Evolutionary conservation across 1,140 invertebrate genomes (phyloP).

Genomic region (Bombus consobrinus): DNA sequence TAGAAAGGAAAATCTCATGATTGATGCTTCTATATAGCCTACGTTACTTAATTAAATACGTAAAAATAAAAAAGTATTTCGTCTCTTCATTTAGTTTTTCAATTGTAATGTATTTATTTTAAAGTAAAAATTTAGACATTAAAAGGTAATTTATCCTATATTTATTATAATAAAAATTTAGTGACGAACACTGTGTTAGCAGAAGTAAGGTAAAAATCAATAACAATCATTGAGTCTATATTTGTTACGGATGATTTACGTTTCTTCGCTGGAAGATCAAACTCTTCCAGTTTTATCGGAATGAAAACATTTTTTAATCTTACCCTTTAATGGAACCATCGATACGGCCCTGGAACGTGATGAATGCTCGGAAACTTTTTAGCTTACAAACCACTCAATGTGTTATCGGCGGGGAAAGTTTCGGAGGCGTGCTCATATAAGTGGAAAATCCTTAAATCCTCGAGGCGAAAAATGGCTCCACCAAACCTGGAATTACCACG

Average conservation of each 20-base stretch:
- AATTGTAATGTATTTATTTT: too few species aligned
- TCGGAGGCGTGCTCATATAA: slow-evolving; percentile 7
- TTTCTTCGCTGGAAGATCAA: neutral
- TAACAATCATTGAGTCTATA: neutral
- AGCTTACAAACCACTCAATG: slow-evolving; percentile 29
- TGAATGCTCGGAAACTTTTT: slow-evolving; percentile 30
- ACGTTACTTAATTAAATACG: too few species aligned
- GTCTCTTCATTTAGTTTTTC: too few species aligned
- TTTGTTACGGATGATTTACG: neutral
- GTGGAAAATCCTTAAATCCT: slow-evolving; percentile 53
- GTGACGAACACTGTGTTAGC: neutral
- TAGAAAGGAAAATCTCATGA: too few species aligned
- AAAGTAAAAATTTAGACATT: too few species aligned
- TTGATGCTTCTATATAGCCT: too few species aligned
- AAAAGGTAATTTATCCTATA: too few species aligned
- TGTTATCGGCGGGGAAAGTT: slow-evolving; percentile 45
- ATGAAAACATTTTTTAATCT: slow-evolving; percentile 24
- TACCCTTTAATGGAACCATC: neutral
- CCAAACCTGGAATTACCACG: slow-evolving; percentile 38
- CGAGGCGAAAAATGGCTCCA: slow-evolving; percentile 23
- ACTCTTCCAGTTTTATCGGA: neutral
- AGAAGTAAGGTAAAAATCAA: neutral
- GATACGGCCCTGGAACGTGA: slow-evolving; percentile 22
- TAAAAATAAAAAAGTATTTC: too few species aligned
- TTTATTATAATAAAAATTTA: neutral